Evolutionary conservation across 2,113 vertebrate genomes (phyloP), one percentile per base, ranked within the genome.

Genomic region (Bubo blakistoni): DNA sequence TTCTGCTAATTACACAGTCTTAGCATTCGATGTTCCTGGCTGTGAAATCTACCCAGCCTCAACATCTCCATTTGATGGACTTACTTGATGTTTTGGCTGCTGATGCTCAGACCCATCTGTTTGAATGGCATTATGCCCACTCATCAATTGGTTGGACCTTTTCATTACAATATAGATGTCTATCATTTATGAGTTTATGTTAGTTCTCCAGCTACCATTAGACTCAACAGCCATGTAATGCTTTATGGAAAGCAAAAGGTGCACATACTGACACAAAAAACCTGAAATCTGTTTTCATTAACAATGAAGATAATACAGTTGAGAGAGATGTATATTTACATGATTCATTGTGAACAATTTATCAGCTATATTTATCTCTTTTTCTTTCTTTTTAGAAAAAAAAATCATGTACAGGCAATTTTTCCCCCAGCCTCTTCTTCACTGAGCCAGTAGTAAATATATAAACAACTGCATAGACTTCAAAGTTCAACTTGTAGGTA

Each of bases 41-140:
- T 96, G 94, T 95, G 94, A 95, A 94, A 91, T 86, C 46, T 90
- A 93, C 86, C 78, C 84, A 96, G 86, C 55, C 86, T 94, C 94
- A 94, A 85, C 89, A 94, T 94, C 94, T 94, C 92, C 92, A 70
- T 92, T 96, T 96, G 83, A 95, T 90, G 92, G 92, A 87, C 88
- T 94, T 91, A 85, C 88, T 93, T 94, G 94, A 80, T 89, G 81
- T 84, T 95, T 94, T 94, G 92, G 94, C 92, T 96, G 92, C 81
- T 70, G 74, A 85, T 90, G 29, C 71, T 95, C 86, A 88, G 93
- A 85, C 76, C 94, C 97, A 96, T 96, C 95, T 97, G 95, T 91
- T 81, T 91, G 90, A 85, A 95, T 96, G 93, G 92, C 95, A 93
- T 59, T 73, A 72, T 94, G 92, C 96, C 96, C 90, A 89, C 70